Evolutionary conservation across 2,113 vertebrate species (phyloP).

Genomic region (Nipponia nippon): DNA sequence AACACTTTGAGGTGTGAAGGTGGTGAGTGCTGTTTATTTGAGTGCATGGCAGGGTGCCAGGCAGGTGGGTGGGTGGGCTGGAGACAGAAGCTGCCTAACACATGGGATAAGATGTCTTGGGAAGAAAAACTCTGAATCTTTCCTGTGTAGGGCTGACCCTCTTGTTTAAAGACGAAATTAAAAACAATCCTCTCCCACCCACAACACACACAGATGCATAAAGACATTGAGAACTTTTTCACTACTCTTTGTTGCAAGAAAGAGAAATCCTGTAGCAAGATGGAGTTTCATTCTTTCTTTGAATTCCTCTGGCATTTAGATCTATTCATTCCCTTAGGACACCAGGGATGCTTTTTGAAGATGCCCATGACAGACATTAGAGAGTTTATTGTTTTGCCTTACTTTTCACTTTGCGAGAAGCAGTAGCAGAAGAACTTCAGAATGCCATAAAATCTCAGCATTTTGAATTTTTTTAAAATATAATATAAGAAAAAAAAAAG

Average conservation of each 20-base stretch:
- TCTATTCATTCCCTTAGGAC: neutral
- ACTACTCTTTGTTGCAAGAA: neutral
- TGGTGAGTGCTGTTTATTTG: neutral
- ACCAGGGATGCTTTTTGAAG: neutral
- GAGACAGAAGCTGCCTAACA: neutral
- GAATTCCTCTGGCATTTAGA: neutral
- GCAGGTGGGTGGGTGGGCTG: neutral
- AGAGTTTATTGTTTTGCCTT: neutral
- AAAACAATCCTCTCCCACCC: neutral
- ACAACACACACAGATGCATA: neutral
- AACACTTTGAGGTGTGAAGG: neutral
- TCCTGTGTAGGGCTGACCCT: neutral
- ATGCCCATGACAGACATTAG: neutral
- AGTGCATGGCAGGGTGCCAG: neutral
- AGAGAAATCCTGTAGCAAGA: neutral
- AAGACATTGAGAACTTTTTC: neutral
- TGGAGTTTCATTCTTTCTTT: neutral
- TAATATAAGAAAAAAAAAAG: too few relatives aligned
- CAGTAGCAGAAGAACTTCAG: neutral
- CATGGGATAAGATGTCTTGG: neutral
- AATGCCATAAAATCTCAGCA: neutral
- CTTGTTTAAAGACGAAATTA: neutral
- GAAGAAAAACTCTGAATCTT: neutral
- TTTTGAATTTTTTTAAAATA: neutral
- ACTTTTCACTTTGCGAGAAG: neutral